Conservation (phyloP, 2,113 vertebrate species). For the Sceloporus undulatus region DNA sequence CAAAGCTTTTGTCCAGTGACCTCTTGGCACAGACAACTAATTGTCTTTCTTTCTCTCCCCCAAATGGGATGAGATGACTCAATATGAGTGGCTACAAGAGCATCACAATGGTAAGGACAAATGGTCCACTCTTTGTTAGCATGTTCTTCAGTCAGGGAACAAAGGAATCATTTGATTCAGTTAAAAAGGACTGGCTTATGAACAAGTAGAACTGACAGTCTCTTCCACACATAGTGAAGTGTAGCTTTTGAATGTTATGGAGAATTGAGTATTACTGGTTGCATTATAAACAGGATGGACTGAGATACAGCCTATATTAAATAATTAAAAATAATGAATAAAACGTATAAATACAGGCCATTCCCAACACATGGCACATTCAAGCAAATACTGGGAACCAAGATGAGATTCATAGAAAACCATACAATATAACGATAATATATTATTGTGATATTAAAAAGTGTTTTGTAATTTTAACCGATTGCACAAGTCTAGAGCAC, state of each 20-base stretch:
- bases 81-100: constrained; percentile 5
- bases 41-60: constrained; percentile 19
- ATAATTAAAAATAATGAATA: background rate
- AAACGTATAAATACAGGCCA: background rate
- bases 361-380: background rate
- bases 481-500: no score
- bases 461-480: no score
- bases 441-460: no score
- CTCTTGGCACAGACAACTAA: constrained; percentile 45
- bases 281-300: constrained; percentile 62
- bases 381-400: background rate
- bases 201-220: background rate
- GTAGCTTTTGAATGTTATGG: background rate
- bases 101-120: background rate
- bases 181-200: background rate
- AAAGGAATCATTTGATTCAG: constrained; percentile 4
- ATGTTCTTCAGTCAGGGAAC: constrained; percentile 24
- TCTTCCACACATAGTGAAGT: rapidly evolving
- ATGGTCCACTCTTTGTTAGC: background rate
- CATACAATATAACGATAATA: no score
- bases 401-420: background rate
- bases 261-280: constrained; percentile 45
- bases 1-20: constrained; percentile 13
- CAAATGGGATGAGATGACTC: constrained; percentile 31
- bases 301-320: background rate